Evolutionary conservation across 2,888 invertebrate species (phyloP).

Genomic region (Uloborus plumipes): DNA sequence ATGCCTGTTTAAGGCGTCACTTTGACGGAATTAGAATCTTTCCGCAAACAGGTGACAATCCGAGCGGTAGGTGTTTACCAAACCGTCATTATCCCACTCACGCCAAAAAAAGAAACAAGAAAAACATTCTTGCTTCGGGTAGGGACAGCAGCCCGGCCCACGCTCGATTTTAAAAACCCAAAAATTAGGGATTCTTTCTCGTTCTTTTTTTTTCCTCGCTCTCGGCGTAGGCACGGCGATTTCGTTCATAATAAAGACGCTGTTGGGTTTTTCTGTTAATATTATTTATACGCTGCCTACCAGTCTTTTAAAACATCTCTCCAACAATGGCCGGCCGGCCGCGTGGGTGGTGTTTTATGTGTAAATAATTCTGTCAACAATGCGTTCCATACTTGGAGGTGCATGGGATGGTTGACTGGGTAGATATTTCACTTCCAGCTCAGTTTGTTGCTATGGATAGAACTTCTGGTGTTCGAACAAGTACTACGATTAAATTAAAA

Average conservation of each 20-base stretch:
- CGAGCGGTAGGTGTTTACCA: constrained; percentile 52
- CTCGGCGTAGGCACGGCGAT: constrained; percentile 28
- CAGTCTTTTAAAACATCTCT: constrained; percentile 1
- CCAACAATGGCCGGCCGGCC: no score
- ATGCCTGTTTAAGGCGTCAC: constrained; percentile 55
- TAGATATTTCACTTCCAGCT: no score
- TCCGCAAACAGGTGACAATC: constrained; percentile 62
- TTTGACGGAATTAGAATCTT: no score
- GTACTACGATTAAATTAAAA: no score
- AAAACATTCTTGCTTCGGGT: constrained; percentile 29
- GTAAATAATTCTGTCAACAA: constrained; percentile 59
- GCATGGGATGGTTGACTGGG: neutral
- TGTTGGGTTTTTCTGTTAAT: constrained; percentile 49
- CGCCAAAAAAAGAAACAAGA: constrained; percentile 4
- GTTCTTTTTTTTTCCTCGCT: neutral
- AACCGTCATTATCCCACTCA: constrained; percentile 63
- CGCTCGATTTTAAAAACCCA: constrained; percentile 2
- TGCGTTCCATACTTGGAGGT: constrained; percentile 15
- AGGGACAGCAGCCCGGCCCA: constrained; percentile 7
- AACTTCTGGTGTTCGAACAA: no score
- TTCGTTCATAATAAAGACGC: constrained; percentile 46
- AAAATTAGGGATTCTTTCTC: constrained; percentile 5
- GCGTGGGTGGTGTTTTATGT: constrained; percentile 55
- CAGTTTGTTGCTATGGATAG: no score
- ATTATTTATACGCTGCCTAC: constrained; percentile 57